phyloP scores from a whole-genome alignment of 1,140 invertebrate species.

The Drosophila sucinea region DNA sequence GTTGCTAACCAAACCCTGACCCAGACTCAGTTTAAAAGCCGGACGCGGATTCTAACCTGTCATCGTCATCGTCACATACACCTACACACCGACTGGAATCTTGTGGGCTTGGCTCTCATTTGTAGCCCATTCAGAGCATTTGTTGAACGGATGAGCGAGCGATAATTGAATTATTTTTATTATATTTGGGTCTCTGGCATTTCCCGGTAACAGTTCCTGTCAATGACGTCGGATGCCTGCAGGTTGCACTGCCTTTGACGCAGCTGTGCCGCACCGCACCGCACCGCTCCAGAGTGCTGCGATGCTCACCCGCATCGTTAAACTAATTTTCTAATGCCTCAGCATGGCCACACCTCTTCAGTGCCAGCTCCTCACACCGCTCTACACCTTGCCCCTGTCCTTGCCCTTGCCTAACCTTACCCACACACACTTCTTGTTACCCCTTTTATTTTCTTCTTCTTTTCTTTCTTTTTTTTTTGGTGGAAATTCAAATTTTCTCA shows the following conservation, averaged over 20 bases:
- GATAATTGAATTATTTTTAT: constrained; percentile 81
- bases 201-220: constrained; percentile 43
- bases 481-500: constrained; percentile 39
- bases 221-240: constrained; percentile 23
- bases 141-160: constrained; percentile 47
- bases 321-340: constrained; percentile 69
- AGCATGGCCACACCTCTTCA: constrained; percentile 53
- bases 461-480: constrained; percentile 15
- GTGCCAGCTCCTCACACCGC: neutral
- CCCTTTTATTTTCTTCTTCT: constrained; percentile 13
- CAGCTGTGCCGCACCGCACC: constrained; percentile 11
- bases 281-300: constrained; percentile 38
- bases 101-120: constrained; percentile 73
- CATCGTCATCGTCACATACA: constrained; percentile 47
- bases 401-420: too few species aligned
- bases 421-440: neutral
- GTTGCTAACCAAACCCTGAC: constrained; percentile 19
- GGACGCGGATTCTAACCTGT: constrained; percentile 46
- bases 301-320: constrained; percentile 74
- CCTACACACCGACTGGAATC: constrained; percentile 25
- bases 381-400: too few species aligned
- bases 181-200: constrained; percentile 45
- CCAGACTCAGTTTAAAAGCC: neutral
- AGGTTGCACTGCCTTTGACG: constrained; percentile 54
- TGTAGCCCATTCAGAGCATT: constrained; percentile 67